Percentiles rank a stretch among this genome's conserved stretches.
phyloP scores from a whole-genome alignment of 2,888 invertebrate species.

The Trilocha varians region DNA sequence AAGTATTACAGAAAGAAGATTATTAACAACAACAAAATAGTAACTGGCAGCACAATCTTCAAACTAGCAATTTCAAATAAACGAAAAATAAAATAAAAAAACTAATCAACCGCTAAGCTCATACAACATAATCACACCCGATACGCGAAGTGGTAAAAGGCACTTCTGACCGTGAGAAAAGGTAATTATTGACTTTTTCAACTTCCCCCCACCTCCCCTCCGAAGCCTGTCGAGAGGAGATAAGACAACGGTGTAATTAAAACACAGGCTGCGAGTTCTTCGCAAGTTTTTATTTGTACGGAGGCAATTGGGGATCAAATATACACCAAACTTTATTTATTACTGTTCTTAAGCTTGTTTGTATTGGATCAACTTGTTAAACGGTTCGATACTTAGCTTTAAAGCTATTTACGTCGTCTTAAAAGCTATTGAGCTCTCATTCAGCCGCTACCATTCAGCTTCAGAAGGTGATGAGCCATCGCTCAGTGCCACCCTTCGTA shows the following conservation, averaged over 20 bases:
- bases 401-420: not conserved
- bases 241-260: slow-evolving; percentile 57
- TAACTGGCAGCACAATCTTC: too few species aligned
- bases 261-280: slow-evolving; percentile 35
- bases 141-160: slow-evolving; percentile 33
- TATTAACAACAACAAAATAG: too few species aligned
- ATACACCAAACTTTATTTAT: slow-evolving; percentile 1
- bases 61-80: too few species aligned
- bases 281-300: slow-evolving; percentile 17
- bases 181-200: slow-evolving; percentile 67
- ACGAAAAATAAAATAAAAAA: not conserved
- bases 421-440: too few species aligned
- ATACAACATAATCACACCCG: slow-evolving; percentile 5
- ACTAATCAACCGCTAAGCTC: slow-evolving; percentile 5
- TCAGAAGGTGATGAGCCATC: too few species aligned
- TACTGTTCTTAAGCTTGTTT: not conserved
- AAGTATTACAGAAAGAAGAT: too few species aligned
- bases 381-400: too few species aligned
- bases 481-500: too few species aligned
- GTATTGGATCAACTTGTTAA: not conserved
- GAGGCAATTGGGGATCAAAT: slow-evolving; percentile 6
- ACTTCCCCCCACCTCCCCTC: slow-evolving; percentile 25
- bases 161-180: slow-evolving; percentile 54
- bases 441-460: too few species aligned
- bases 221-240: slow-evolving; percentile 49